Base-by-base conservation (phyloP, 2,797 vertebrate genomes). In the Linurgus olivaceus region DNA sequence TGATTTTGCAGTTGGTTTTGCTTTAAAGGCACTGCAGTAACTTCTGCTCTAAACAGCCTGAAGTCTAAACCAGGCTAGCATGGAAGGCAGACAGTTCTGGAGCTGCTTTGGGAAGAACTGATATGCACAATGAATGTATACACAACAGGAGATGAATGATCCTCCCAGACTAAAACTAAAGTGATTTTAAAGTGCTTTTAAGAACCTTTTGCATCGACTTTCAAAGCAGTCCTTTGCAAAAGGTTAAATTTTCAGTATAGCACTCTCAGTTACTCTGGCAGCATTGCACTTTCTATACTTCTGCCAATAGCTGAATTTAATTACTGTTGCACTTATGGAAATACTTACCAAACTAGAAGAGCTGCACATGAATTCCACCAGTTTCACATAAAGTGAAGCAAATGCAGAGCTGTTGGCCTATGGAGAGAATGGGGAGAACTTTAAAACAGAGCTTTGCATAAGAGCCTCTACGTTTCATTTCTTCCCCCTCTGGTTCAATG, bases 241-340 rank as follows among this genome's bases (percentile, higher is more conserved):
- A 78, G 52, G 31, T 47, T 78, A 33, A 63, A 67, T 68, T 87
- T 67, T 45, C 50, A 66, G 31, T 52, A 57, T 8, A 91, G 87
- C 21, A 15, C 58, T 76, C 73, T 80, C 61, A 13, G 58, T 40
- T 51, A 55, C 66, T 67, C 59, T 95, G 94, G 95, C 84, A 95
- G 70, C n/a, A 19, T 38, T 90, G 62, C 57, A 40, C 48, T 89
- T 87, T 66, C 80, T 68, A 51, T 28, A 12, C 55, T 81, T 90
- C 81, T 83, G 78, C 95, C 93, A 95, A 94, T 87, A 70, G 68
- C 81, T 87, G 93, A 79, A 83, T 76, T 88, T 80, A 92, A 93
- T 96, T 96, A 90, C 67, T 55, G 58, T 35, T 90, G 59, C 35
- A 73, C 90, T 93, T 88, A 62, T 94, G 95, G 96, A 96, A 96